Evolutionary conservation across 2,888 invertebrate genomes (phyloP).

Genomic region (Lepidonotus clava): DNA sequence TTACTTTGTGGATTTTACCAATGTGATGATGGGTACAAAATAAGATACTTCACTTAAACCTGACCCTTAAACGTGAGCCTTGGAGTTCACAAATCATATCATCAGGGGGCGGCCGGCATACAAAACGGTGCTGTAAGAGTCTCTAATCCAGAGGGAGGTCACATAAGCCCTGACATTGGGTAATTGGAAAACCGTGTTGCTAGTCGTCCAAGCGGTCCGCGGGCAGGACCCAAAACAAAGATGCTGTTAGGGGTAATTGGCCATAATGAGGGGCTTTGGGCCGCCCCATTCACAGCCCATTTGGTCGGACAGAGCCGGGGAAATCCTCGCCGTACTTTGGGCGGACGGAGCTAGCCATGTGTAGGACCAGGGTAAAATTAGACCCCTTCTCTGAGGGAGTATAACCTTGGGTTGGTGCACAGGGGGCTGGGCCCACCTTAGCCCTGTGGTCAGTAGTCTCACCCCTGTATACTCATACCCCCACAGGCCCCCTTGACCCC

Average conservation of each 20-base stretch:
- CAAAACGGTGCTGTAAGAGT: no score
- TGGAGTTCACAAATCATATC: no score
- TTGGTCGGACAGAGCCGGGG: neutral
- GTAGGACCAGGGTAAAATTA: neutral
- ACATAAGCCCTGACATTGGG: neutral
- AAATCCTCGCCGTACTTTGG: neutral
- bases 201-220: neutral
- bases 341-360: neutral
- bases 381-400: neutral
- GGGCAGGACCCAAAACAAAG: neutral
- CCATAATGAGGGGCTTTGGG: neutral
- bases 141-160: neutral
- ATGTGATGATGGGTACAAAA: no score
- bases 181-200: slow-evolving; percentile 28
- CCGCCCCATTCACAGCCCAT: neutral
- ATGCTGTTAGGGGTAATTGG: slow-evolving; percentile 5
- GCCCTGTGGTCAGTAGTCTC: no score
- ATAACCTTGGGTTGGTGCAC: no score
- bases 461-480: no score
- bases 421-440: no score
- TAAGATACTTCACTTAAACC: no score
- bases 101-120: no score
- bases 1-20: no score
- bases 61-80: no score
- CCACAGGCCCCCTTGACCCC: neutral